Evolutionary conservation across 2,113 vertebrate species (phyloP).

Genomic region (Phyllopteryx taeniolatus): DNA sequence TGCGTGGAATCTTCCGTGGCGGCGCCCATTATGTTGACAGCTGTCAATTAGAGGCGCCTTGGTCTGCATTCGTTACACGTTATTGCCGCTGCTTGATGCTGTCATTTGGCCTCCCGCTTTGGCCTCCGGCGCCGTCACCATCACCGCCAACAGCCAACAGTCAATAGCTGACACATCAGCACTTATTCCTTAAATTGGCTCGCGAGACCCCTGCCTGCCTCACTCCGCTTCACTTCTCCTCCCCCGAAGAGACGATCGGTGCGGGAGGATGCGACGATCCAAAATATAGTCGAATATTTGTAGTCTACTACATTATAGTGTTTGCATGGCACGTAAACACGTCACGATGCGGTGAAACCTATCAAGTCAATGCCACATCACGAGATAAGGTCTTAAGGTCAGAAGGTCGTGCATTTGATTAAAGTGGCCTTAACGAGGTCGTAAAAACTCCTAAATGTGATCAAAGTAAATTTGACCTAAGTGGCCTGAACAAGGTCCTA

Average conservation of each 20-base stretch:
- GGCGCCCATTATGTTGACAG: conserved; percentile 93
- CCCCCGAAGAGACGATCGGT: conserved; percentile 74
- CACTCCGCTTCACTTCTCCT: conserved; percentile 46
- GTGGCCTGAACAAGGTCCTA: too few species aligned
- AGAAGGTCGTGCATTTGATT: too few species aligned
- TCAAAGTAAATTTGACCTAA: too few species aligned
- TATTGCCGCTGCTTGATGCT: conserved; percentile 94
- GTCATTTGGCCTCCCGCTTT: conserved; percentile 93
- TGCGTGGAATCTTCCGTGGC: conserved; percentile 70
- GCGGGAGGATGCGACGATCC: neutral
- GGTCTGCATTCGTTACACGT: conserved; percentile 90
- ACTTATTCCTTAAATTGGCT: conserved; percentile 97
- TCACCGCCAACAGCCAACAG: conserved; percentile 87
- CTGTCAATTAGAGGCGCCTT: conserved; percentile 94
- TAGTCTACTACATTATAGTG: too few species aligned
- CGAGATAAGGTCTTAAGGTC: too few species aligned
- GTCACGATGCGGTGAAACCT: neutral
- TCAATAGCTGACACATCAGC: conserved; percentile 98
- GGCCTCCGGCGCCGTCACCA: conserved; percentile 93
- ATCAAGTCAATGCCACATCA: neutral
- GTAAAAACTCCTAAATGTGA: too few species aligned
- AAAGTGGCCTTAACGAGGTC: too few species aligned
- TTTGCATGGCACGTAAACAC: neutral
- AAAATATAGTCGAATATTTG: neutral
- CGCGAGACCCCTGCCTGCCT: conserved; percentile 76